Evolutionary conservation across 2,113 vertebrate genomes (phyloP).

Genomic region (Fregata magnificens): DNA sequence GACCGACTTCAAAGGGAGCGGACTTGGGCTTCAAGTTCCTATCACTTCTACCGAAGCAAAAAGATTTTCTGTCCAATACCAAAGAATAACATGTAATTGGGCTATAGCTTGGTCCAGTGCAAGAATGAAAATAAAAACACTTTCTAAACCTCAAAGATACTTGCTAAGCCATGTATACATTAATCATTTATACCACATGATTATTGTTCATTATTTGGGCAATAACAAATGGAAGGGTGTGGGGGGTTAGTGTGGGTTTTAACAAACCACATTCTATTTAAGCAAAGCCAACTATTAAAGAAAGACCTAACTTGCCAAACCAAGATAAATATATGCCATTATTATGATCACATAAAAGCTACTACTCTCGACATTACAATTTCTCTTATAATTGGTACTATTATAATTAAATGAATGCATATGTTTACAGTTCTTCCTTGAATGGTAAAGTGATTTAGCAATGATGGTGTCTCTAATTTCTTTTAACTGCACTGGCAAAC

Average conservation of each 20-base stretch:
- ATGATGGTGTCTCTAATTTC: slow-evolving; percentile 86
- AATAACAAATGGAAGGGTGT: slow-evolving; percentile 84
- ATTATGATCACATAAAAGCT: slow-evolving; percentile 87
- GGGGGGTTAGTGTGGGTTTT: slow-evolving; percentile 82
- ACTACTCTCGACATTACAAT: slow-evolving; percentile 75
- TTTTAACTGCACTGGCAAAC: slow-evolving; percentile 80
- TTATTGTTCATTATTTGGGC: slow-evolving; percentile 81
- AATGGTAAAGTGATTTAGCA: slow-evolving; percentile 83
- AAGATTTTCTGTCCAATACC: slow-evolving; percentile 5
- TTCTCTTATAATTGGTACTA: slow-evolving; percentile 85
- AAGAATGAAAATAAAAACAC: slow-evolving; percentile 79
- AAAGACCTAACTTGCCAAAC: slow-evolving; percentile 86
- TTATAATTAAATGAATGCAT: slow-evolving; percentile 86
- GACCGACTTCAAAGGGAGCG: not conserved
- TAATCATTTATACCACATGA: slow-evolving; percentile 84
- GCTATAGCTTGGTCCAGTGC: slow-evolving; percentile 39
- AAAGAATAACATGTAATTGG: slow-evolving; percentile 56
- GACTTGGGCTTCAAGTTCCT: not conserved
- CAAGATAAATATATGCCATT: slow-evolving; percentile 91
- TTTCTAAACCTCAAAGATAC: slow-evolving; percentile 78
- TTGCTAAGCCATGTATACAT: slow-evolving; percentile 78
- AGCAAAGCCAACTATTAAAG: slow-evolving; percentile 86
- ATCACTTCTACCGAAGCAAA: not conserved
- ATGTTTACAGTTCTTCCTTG: slow-evolving; percentile 84
- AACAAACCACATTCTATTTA: slow-evolving; percentile 86